These are phyloP conservation scores for Ceuthmochares aereus DNA, from an alignment of 2,113 vertebrate genomes.

Conservation along the genomic window DNA sequence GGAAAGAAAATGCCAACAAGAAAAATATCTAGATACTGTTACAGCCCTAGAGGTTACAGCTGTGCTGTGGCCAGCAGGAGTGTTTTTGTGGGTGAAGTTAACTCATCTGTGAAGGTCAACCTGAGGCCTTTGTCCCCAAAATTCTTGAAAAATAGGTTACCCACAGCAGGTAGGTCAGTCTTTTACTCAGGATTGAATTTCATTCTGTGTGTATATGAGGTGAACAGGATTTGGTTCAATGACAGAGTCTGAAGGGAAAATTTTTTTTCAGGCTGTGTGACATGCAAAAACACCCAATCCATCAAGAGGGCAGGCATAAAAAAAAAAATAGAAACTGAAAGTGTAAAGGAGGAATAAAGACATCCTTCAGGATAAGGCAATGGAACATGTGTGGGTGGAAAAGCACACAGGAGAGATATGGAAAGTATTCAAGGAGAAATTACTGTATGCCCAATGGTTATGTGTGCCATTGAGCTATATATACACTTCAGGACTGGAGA, in stretches of 20 bases:
- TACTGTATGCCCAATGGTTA: slow-evolving; percentile 56
- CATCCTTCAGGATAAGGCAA: slow-evolving; percentile 35
- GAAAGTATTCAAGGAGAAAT: slow-evolving; percentile 66
- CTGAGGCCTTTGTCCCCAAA: neutral
- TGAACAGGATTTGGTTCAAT: slow-evolving; percentile 31
- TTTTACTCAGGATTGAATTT: neutral
- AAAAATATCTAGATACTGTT: neutral
- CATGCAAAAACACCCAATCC: slow-evolving; percentile 30
- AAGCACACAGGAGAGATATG: slow-evolving; percentile 49
- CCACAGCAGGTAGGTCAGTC: neutral
- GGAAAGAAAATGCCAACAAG: neutral
- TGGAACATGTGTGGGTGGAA: slow-evolving; percentile 45
- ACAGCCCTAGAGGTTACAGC: neutral
- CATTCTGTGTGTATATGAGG: slow-evolving; percentile 24
- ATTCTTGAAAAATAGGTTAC: neutral
- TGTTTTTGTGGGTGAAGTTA: neutral
- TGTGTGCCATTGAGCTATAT: slow-evolving; percentile 62
- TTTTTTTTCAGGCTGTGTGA: slow-evolving; percentile 26
- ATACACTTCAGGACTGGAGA: slow-evolving; percentile 45
- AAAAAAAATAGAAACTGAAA: slow-evolving; percentile 42
- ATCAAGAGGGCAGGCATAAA: slow-evolving; percentile 43
- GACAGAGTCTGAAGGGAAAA: slow-evolving; percentile 18
- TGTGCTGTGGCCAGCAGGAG: neutral
- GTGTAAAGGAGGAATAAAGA: slow-evolving; percentile 46
- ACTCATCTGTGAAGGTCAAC: neutral